Percentiles rank a stretch among this genome's conserved stretches.
phyloP scores from a whole-genome alignment of 2,797 vertebrate species.

The Phrynocephalus forsythii region DNA sequence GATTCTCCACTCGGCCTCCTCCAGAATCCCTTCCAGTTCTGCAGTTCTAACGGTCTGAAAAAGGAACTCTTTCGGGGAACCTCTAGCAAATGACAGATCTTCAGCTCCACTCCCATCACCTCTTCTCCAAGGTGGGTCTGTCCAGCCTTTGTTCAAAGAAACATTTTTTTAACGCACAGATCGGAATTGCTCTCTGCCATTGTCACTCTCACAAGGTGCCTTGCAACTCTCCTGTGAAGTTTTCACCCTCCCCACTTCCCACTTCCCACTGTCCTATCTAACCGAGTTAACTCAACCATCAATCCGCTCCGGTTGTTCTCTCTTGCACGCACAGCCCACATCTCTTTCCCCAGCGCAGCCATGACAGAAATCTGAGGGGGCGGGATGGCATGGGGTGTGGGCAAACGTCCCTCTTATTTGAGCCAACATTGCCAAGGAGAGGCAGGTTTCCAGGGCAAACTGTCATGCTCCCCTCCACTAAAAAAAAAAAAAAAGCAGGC shows the following conservation, averaged over 20 bases:
- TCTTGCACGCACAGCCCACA: background rate
- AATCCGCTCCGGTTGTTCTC: background rate
- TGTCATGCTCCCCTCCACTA: conserved; percentile 26
- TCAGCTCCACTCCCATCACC: too few species aligned
- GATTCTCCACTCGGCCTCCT: too few species aligned
- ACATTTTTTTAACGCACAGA: too few species aligned
- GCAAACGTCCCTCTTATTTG: background rate
- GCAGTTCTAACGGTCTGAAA: too few species aligned
- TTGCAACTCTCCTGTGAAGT: too few species aligned
- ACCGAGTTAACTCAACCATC: conserved; percentile 3
- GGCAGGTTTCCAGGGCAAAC: conserved; percentile 33
- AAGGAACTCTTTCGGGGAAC: too few species aligned
- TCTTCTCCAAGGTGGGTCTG: too few species aligned
- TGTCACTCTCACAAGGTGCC: too few species aligned
- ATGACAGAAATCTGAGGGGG: conserved; percentile 38
- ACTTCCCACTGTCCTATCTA: background rate
- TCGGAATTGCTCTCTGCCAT: too few species aligned
- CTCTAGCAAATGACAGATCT: too few species aligned
- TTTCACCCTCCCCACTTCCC: background rate
- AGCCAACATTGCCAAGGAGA: background rate
- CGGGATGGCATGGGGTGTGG: background rate
- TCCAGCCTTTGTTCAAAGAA: too few species aligned
- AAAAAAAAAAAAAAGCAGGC: background rate
- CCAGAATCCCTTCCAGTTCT: too few species aligned
- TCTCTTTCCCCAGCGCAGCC: conserved; percentile 31